Conservation (phyloP, 2,113 vertebrate species). For the Cryptomyrus ogoouensis region DNA sequence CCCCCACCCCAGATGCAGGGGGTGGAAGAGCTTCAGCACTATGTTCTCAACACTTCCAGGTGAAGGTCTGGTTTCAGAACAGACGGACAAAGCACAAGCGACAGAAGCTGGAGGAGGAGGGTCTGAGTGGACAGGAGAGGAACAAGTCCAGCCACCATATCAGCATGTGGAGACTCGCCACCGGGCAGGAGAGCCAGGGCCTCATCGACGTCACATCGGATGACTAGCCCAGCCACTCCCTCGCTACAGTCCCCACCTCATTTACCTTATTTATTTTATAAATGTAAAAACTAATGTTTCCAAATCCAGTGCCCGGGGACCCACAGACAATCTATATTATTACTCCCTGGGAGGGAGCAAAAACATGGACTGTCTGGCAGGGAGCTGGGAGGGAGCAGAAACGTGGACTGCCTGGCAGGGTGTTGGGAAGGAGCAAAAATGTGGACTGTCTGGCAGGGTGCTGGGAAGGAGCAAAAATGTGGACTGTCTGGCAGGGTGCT, state of each 20-base stretch:
- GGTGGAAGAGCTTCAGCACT: not conserved
- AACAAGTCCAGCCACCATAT: conserved; percentile 97
- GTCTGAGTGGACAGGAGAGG: conserved; percentile 87
- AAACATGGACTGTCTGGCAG: not conserved
- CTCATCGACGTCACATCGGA: conserved; percentile 80
- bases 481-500: too few relatives aligned
- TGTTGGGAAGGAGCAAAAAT: not conserved
- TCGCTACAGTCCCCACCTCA: not conserved
- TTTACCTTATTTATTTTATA: conserved; percentile 13
- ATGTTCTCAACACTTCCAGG: conserved; percentile 55
- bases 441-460: not conserved
- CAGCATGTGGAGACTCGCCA: conserved; percentile 93
- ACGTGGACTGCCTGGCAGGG: not conserved
- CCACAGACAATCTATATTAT: not conserved
- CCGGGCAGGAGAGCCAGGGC: conserved; percentile 84
- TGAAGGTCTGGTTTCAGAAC: conserved; percentile 99
- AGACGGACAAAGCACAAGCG: conserved; percentile 93
- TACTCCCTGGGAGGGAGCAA: not conserved
- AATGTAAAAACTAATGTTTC: not conserved
- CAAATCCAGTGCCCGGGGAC: not conserved
- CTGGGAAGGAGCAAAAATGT: too few relatives aligned
- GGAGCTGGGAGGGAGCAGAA: not conserved
- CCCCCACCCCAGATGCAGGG: not conserved
- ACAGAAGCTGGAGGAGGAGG: conserved; percentile 96
- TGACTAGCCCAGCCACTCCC: conserved; percentile 27